These are phyloP conservation scores for Lochmaea capreae DNA, from an alignment of 2,888 invertebrate genomes.

Conservation along the genomic window DNA sequence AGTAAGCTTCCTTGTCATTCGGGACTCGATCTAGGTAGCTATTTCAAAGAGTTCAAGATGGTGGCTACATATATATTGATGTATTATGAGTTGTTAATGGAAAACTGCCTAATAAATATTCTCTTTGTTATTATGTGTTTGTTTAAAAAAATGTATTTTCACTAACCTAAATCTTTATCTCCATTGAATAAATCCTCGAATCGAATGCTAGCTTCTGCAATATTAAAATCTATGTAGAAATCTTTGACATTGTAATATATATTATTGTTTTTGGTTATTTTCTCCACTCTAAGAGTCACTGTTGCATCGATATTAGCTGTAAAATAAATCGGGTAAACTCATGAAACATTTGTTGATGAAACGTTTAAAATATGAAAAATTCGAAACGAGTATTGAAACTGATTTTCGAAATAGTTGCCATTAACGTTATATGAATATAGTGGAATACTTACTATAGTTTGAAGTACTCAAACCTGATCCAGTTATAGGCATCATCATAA, in stretches of 20 bases:
- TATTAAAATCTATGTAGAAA: constrained; percentile 75
- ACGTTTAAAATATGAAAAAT: no score
- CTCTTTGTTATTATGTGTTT: no score
- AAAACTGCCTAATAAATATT: no score
- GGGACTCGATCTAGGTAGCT: no score
- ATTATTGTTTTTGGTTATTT: constrained; percentile 66
- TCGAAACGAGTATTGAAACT: no score
- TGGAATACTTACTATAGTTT: constrained; percentile 73
- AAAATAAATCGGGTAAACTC: constrained; percentile 43
- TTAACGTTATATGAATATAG: no score
- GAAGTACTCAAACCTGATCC: constrained; percentile 76
- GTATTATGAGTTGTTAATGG: no score
- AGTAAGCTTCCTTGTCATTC: no score
- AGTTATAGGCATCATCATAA: constrained; percentile 79
- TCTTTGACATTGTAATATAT: constrained; percentile 73
- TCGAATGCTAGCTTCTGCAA: constrained; percentile 74
- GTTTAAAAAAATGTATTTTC: background rate
- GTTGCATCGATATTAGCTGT: constrained; percentile 76
- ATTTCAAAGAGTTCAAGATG: no score
- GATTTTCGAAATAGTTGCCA: no score
- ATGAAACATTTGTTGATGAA: background rate
- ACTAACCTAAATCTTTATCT: constrained; percentile 73
- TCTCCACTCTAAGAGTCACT: constrained; percentile 72
- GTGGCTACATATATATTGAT: no score
- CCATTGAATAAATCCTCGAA: constrained; percentile 81